Percentiles rank a stretch among this genome's conserved stretches.
These are phyloP conservation scores for Sapayoa aenigma DNA, from an alignment of 2,113 vertebrate species.

Conservation along the genomic window DNA sequence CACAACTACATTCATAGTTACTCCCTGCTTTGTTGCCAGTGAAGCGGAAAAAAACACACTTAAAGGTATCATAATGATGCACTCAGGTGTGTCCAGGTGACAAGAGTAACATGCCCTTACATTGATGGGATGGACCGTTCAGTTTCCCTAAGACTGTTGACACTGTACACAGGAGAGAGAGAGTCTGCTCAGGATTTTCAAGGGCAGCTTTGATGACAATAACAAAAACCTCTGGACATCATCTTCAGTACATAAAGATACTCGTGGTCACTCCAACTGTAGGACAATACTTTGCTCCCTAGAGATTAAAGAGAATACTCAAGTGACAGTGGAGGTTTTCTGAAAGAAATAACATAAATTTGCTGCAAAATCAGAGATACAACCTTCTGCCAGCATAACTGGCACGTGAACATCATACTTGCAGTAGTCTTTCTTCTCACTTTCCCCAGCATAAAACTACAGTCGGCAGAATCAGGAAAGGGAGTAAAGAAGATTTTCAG, in stretches of 20 bases:
- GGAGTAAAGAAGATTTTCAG: not conserved
- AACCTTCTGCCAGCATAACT: not conserved
- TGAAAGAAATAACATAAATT: not conserved
- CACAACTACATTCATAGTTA: not conserved
- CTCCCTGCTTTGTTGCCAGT: not conserved
- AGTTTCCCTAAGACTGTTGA: not conserved
- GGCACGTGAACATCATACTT: not conserved
- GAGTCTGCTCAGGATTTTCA: not conserved
- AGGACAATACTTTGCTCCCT: not conserved
- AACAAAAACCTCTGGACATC: not conserved
- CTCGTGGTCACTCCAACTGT: not conserved
- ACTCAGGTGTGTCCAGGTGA: not conserved
- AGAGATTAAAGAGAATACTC: not conserved
- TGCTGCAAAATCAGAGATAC: not conserved
- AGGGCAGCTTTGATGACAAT: not conserved
- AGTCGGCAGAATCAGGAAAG: not conserved
- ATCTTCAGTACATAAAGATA: not conserved
- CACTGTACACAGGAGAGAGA: fast-evolving
- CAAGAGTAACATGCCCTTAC: not conserved
- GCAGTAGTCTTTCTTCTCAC: not conserved
- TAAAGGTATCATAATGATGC: not conserved
- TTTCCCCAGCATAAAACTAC: not conserved
- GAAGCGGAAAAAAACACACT: not conserved
- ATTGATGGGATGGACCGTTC: not conserved
- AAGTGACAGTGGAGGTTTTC: not conserved